Evolutionary conservation across 2,113 vertebrate genomes (phyloP).

Genomic region (Gymnocephalus cernua): DNA sequence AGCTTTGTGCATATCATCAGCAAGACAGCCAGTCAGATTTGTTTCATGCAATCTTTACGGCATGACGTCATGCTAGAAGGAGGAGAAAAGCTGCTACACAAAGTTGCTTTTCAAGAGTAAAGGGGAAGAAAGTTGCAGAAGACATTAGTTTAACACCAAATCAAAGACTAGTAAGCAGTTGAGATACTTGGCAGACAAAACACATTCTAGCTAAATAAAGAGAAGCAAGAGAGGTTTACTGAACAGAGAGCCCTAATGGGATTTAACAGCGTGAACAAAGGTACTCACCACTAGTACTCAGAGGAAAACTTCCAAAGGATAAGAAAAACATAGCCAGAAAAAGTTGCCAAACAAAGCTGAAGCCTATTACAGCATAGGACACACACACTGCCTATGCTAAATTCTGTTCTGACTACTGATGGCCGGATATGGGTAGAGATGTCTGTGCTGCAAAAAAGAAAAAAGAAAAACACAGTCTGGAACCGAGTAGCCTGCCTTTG

Average conservation of each 20-base stretch:
- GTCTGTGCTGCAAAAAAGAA: conserved; percentile 3
- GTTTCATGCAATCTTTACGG: neutral
- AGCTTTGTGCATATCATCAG: neutral
- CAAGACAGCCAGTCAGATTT: conserved; percentile 3
- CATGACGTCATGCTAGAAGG: neutral
- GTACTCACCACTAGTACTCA: conserved; percentile 12
- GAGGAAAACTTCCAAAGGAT: conserved; percentile 31
- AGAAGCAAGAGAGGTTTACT: conserved; percentile 1
- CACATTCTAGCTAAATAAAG: conserved; percentile 9
- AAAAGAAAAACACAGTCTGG: neutral
- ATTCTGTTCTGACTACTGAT: conserved; percentile 6
- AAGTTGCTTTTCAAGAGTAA: neutral
- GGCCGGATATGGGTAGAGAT: conserved; percentile 3
- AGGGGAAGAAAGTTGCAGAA: neutral
- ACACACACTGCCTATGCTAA: neutral
- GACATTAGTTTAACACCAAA: conserved; percentile 2
- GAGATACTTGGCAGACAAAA: conserved; percentile 16
- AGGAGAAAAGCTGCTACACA: neutral
- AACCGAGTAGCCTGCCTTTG: conserved; percentile 16
- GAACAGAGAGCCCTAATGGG: conserved; percentile 20
- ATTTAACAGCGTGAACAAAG: conserved; percentile 32
- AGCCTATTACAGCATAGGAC: conserved; percentile 24
- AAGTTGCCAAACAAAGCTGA: conserved; percentile 40
- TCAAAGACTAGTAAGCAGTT: neutral
- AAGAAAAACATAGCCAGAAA: conserved; percentile 25